Conservation (phyloP, 2,888 invertebrate species). For the Nephrocerus scutellatus region DNA sequence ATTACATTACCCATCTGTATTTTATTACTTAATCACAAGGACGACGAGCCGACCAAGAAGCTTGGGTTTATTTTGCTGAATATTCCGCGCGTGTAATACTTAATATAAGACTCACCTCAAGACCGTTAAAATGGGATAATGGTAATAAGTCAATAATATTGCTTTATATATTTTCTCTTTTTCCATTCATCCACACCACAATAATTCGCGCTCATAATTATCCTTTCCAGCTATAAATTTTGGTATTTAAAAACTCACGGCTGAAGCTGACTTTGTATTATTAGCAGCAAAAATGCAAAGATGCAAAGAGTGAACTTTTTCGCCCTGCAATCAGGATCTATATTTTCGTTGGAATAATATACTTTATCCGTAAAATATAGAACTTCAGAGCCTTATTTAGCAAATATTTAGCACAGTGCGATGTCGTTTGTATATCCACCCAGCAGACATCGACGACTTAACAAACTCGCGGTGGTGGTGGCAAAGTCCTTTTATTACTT, state of each 20-base stretch:
- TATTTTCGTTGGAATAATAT: no score
- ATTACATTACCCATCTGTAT: conserved; percentile 20
- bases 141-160: conserved; percentile 20
- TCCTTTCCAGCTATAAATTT: conserved; percentile 19
- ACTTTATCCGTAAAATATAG: no score
- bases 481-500: conserved; percentile 19
- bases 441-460: conserved; percentile 8
- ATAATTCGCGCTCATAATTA: conserved; percentile 2
- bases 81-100: no score
- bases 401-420: not conserved
- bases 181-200: not conserved
- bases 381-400: not conserved
- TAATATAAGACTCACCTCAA: conserved; percentile 1
- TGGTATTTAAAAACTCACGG: conserved; percentile 6
- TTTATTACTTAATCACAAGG: conserved; percentile 19
- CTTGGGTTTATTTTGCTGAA: no score
- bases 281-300: no score
- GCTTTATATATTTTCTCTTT: conserved; percentile 6
- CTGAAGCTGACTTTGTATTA: no score
- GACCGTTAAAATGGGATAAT: conserved; percentile 13
- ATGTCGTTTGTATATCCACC: no score
- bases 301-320: no score
- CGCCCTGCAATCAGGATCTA: no score
- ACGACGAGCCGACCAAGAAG: no score
- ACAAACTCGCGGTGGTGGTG: conserved; percentile 14